These are phyloP conservation scores for Cossypha caffra DNA, from an alignment of 2,797 vertebrate species.

Conservation along the genomic window DNA sequence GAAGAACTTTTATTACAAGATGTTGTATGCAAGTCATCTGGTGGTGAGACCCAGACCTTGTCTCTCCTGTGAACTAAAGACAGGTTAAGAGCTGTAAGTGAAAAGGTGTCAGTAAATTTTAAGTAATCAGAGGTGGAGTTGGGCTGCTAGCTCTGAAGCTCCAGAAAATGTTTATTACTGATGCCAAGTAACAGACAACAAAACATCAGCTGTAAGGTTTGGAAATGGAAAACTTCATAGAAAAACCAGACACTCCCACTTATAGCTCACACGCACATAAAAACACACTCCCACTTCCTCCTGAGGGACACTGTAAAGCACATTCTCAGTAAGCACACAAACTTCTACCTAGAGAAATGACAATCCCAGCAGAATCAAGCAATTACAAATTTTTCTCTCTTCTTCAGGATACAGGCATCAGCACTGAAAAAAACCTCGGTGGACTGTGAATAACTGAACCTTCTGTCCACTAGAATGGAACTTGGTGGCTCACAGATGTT, in stretches of 20 bases:
- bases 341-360: not conserved
- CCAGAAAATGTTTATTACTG: not conserved
- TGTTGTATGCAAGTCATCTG: not conserved
- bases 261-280: not conserved
- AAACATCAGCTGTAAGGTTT: not conserved
- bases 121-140: not conserved
- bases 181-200: not conserved
- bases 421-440: not conserved
- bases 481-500: not conserved
- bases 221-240: not conserved
- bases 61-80: not conserved
- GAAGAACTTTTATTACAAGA: constrained; percentile 18
- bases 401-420: not conserved
- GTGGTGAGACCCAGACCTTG: not conserved
- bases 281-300: not conserved
- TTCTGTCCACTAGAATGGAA: not conserved
- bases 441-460: not conserved
- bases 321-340: not conserved
- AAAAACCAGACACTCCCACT: not conserved
- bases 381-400: not conserved
- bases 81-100: not conserved
- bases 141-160: not conserved
- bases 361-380: not conserved
- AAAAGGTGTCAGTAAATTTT: not conserved
- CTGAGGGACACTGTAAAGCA: not conserved